Base-by-base conservation (phyloP, 2,797 vertebrate species). In the Erethizon dorsatum region DNA sequence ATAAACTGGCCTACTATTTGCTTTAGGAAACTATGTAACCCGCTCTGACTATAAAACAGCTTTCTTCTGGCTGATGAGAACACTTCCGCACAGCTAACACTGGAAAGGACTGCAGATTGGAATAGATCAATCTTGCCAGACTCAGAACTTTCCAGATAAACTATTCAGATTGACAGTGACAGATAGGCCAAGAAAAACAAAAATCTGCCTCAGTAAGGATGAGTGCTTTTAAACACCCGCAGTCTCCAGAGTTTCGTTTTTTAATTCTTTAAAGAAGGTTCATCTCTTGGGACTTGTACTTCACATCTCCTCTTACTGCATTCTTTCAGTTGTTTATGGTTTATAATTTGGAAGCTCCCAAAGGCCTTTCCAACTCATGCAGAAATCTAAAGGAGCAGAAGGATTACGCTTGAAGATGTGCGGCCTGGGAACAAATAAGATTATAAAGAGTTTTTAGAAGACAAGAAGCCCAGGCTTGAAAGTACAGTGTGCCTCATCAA, bases 1-100 rank as follows among this genome's bases (percentile, higher is more conserved):
- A 96, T 96, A 96, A 97, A 93, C 59, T 18, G 3, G 63, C 24
- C 54, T 57, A 59, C 84, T 97, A 33, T 94, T 96, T 84, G 47
- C 73, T 97, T 94, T 67, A 84, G 56, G 2, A 59, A 94, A 82
- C 75, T 89, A 31, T 10, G 17, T 24, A 1, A 84, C 31, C 52
- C 97, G 93, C 84, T 92, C 82, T 95, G 91, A 83, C 82, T 94
- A 54, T 85, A 78, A 90, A 73, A 0, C 18, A 95, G 77, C 31
- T 80, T 87, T 45, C 90, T 0, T 5, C 20, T 12, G 47, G 17
- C 54, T 13, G 0, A 83, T 87, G 85, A 95, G 88, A 97, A 97
- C 93, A 91, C 54, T 59, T 91, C 61, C 86, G 91, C 89, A 73
- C 54, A 95, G 57, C 61, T 61, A 92, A 95, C 75, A 75, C 6